A percentile compares a stretch with the other conserved stretches of the same genome.
Conservation (phyloP, 2,113 vertebrate species). For the Oxyura jamaicensis region DNA sequence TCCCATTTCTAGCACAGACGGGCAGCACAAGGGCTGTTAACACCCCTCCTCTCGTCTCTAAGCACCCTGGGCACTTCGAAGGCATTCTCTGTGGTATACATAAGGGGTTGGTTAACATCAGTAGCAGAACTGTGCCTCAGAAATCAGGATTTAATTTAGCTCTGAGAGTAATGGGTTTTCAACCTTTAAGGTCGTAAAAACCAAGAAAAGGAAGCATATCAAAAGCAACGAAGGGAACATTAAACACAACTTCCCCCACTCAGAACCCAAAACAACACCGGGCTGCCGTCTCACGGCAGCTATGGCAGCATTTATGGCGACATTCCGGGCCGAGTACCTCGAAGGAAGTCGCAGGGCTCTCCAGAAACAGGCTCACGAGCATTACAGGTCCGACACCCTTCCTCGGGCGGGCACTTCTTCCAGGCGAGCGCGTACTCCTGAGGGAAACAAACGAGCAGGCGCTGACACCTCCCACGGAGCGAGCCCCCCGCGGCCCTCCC, state of each 20-base stretch:
- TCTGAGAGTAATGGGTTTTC: neutral
- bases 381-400: accelerated
- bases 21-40: accelerated
- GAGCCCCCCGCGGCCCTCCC: neutral
- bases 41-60: accelerated
- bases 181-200: neutral
- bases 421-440: accelerated
- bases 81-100: accelerated
- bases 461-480: accelerated
- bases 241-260: no score
- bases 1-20: neutral
- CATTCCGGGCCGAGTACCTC: accelerated
- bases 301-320: accelerated
- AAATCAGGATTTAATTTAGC: accelerated
- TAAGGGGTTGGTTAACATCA: neutral
- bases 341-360: accelerated
- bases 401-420: accelerated
- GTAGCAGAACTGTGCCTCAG: accelerated
- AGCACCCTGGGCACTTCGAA: neutral
- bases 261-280: accelerated
- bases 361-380: accelerated
- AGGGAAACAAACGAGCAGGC: accelerated
- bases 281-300: accelerated
- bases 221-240: no score
- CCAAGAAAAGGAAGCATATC: neutral